Percentiles rank a stretch among this genome's conserved stretches.
These are phyloP conservation scores for Zapornia atra DNA, from an alignment of 2,113 vertebrate species.

Conservation along the genomic window DNA sequence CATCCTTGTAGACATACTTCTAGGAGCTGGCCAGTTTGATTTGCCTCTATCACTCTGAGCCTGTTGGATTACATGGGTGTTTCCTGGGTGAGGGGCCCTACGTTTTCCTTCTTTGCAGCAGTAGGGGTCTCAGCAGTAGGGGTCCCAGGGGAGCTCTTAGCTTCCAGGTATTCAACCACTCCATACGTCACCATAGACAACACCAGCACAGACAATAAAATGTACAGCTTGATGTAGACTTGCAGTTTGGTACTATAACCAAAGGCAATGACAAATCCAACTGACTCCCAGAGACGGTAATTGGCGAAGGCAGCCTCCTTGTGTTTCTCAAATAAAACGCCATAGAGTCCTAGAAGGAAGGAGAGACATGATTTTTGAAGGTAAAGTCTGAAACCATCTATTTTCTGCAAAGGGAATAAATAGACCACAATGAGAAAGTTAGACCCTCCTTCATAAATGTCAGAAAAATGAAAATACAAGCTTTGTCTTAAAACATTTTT, in stretches of 20 bases:
- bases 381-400: neutral
- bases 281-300: slow-evolving; percentile 93
- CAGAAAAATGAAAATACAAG: neutral
- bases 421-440: neutral
- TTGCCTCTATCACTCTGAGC: neutral
- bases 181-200: slow-evolving; percentile 77
- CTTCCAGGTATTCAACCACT: slow-evolving; percentile 80
- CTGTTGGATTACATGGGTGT: neutral
- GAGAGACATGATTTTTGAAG: neutral
- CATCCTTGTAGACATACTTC: neutral
- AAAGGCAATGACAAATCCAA: slow-evolving; percentile 89
- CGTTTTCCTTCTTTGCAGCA: neutral
- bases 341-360: slow-evolving; percentile 83
- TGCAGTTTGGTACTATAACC: slow-evolving; percentile 89
- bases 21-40: neutral
- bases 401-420: neutral
- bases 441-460: neutral
- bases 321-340: slow-evolving; percentile 83
- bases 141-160: neutral
- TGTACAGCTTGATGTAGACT: slow-evolving; percentile 83
- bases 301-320: slow-evolving; percentile 95
- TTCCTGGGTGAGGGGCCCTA: neutral
- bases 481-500: neutral
- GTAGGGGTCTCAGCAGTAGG: neutral
- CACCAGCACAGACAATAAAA: slow-evolving; percentile 79